Conservation (phyloP, 2,888 invertebrate genomes). For the Lagria hirta region DNA sequence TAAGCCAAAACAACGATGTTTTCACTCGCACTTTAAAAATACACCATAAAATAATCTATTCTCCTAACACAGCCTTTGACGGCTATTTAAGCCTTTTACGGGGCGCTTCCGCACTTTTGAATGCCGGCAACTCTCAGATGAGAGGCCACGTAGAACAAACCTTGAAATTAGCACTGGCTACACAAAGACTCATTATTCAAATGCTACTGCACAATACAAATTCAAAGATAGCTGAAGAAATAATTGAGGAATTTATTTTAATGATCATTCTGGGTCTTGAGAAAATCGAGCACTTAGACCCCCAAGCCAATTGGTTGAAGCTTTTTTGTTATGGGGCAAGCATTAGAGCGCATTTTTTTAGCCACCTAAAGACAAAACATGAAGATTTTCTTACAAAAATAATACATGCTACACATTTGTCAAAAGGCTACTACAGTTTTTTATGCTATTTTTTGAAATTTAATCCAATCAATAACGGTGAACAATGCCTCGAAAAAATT, state of each 20-base stretch:
- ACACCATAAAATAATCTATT: conserved; percentile 31
- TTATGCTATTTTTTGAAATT: too few species aligned
- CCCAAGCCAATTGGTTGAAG: conserved; percentile 32
- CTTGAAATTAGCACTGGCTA: conserved; percentile 25
- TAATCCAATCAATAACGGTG: too few species aligned
- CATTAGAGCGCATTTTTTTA: conserved; percentile 26
- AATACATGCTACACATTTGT: too few species aligned
- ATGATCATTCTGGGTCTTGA: too few species aligned
- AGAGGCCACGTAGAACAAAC: conserved; percentile 21
- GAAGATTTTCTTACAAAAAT: conserved; percentile 10
- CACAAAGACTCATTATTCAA: conserved; percentile 24
- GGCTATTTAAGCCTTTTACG: conserved; percentile 32
- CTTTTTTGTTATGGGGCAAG: conserved; percentile 28
- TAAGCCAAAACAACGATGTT: conserved; percentile 26
- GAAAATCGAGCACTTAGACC: conserved; percentile 29
- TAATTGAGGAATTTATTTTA: conserved; percentile 29
- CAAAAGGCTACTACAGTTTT: too few species aligned
- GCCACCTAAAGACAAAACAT: conserved; percentile 15
- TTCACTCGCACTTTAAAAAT: conserved; percentile 31
- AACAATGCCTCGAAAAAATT: too few species aligned
- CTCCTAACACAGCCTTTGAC: conserved; percentile 25
- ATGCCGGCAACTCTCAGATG: too few species aligned
- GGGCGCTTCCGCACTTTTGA: conserved; percentile 22
- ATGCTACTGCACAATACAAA: conserved; percentile 21
- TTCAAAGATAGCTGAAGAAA: too few species aligned